phyloP scores from a whole-genome alignment of 1,140 invertebrate genomes.

The Drosophila asahinai region DNA sequence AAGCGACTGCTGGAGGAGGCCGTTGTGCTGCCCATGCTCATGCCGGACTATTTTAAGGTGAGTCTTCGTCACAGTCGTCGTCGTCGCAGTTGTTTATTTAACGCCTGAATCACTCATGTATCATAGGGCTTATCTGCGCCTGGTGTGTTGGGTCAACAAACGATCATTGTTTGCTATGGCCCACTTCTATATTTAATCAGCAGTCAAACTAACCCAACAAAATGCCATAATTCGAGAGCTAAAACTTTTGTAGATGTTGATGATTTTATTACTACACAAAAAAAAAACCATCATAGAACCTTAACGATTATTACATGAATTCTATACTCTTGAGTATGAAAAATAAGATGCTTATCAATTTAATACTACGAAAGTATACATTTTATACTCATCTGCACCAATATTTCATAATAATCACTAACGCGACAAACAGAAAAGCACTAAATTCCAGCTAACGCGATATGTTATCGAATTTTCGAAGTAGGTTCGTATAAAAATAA shows the following conservation, averaged over 20 bases:
- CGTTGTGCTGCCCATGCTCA: conserved; percentile 98
- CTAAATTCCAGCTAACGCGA: too few species aligned
- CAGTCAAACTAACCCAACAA: neutral
- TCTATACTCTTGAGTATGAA: too few species aligned
- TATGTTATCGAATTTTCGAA: too few species aligned
- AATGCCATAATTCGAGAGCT: too few species aligned
- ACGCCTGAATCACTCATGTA: conserved; percentile 49
- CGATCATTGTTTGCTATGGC: conserved; percentile 1
- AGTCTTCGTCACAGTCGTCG: conserved; percentile 35
- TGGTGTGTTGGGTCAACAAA: conserved; percentile 37
- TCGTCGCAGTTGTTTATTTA: conserved; percentile 19
- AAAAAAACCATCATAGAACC: too few species aligned
- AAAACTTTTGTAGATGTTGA: neutral
- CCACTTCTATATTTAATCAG: conserved; percentile 1
- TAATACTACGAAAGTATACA: too few species aligned
- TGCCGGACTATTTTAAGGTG: conserved; percentile 99
- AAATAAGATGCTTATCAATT: too few species aligned
- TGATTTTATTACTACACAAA: neutral
- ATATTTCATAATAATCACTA: too few species aligned
- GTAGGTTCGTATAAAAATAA: too few species aligned
- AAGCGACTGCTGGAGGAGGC: conserved; percentile 98
- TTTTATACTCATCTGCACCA: too few species aligned
- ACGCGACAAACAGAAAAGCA: too few species aligned
- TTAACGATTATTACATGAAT: too few species aligned
- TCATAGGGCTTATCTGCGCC: conserved; percentile 28